These are phyloP conservation scores for Pachydiplax longipennis DNA, from an alignment of 2,888 invertebrate genomes.

Conservation along the genomic window DNA sequence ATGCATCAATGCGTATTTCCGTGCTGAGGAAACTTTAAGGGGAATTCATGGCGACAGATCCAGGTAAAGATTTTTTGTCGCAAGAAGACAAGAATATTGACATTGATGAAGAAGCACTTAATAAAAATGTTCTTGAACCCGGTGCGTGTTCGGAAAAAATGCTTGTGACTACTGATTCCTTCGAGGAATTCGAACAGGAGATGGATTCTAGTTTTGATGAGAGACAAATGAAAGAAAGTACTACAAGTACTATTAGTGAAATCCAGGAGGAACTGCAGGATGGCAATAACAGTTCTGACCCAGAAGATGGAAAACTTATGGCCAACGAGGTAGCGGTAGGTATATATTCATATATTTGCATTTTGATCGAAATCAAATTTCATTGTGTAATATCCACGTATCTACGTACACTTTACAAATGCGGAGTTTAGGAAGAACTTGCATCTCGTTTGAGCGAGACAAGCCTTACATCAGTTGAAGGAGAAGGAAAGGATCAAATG, in stretches of 20 bases:
- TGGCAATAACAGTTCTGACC: constrained; percentile 47
- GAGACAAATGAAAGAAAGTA: constrained; percentile 63
- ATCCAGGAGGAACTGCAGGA: constrained; percentile 66
- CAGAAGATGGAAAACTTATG: constrained; percentile 27
- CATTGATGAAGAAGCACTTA: constrained; percentile 47
- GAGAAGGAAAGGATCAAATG: constrained; percentile 41
- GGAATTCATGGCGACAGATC: constrained; percentile 19
- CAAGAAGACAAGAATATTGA: neutral
- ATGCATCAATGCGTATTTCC: neutral
- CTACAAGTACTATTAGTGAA: constrained; percentile 67
- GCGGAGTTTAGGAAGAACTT: constrained; percentile 56
- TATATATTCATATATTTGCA: neutral
- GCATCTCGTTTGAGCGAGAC: constrained; percentile 56
- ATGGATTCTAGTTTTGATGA: constrained; percentile 72
- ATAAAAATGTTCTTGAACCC: constrained; percentile 60
- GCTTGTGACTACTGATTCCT: constrained; percentile 74
- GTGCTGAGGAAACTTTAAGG: neutral
- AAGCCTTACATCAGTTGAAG: constrained; percentile 54
- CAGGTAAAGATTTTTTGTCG: neutral
- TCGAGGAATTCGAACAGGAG: constrained; percentile 73
- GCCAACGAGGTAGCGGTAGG: constrained; percentile 17
- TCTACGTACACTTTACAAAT: neutral
- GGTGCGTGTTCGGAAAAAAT: constrained; percentile 72
- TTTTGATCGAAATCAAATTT: too few relatives aligned
- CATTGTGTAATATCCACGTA: too few relatives aligned